A percentile compares a stretch with the other conserved stretches of the same genome.
Conservation (phyloP, 2,113 vertebrate species). For the Condylura cristata region DNA sequence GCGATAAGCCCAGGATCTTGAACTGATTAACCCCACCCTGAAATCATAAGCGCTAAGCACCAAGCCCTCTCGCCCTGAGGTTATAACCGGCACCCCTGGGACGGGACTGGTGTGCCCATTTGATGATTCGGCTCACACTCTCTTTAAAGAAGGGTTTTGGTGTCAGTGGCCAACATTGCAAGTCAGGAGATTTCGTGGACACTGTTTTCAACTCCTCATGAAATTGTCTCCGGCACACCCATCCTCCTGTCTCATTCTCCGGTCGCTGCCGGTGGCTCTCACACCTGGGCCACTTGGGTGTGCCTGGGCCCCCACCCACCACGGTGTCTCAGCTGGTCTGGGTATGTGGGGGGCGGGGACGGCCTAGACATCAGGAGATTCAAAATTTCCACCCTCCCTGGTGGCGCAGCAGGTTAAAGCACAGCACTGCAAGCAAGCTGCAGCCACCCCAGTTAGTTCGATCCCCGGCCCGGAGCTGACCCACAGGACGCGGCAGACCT, state of each 20-base stretch:
- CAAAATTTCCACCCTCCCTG: neutral
- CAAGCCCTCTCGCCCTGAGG: neutral
- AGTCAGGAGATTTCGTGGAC: neutral
- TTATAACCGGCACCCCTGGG: neutral
- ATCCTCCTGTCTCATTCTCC: fast-evolving
- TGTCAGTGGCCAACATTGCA: neutral
- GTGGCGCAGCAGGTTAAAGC: no score
- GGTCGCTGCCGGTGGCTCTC: neutral
- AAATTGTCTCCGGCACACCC: neutral
- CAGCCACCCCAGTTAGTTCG: no score
- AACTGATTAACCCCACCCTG: neutral
- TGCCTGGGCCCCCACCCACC: fast-evolving
- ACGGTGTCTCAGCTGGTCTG: fast-evolving
- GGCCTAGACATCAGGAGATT: neutral
- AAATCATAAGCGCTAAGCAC: neutral
- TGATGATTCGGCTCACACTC: neutral
- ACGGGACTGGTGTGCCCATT: neutral
- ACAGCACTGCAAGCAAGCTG: no score
- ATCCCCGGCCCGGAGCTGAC: no score
- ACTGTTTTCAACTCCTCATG: neutral
- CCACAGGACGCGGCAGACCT: no score
- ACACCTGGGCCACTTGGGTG: no score
- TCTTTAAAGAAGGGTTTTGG: neutral
- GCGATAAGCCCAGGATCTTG: neutral
- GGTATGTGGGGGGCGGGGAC: no score